Base-by-base conservation (phyloP, 2,888 invertebrate species). In the Ennomos fuscantarius region DNA sequence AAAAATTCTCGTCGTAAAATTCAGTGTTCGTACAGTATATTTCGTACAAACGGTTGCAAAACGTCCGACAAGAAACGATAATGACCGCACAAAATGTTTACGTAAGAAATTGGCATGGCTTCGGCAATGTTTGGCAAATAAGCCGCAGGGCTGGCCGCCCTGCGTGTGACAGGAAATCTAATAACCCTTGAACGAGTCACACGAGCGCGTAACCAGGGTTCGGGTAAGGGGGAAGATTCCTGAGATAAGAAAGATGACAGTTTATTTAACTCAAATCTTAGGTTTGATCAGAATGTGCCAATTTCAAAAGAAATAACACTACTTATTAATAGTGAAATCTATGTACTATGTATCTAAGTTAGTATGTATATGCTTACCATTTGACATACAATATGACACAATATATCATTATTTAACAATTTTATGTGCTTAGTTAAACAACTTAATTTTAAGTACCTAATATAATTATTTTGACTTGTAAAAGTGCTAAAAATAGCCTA, bases 151-250 rank as follows among this genome's bases (percentile, higher is more conserved):
- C 73, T 76, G 83, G 70, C 70, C 63, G 59, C 74, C 71, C 78
- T 85, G 87, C 78, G 79, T 86, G 86, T 88, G 88, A 88, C 88
- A 82, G 82, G 87, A 87, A 87, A 86, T 85, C 85, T 87, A 87
- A 88, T 86, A 87, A 83, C 86, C 83, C 83, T 76, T 76, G 78
- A 82, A 83, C 81, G 81, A 82, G 76, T 74, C 76, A 75, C 77
- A 79, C 82, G 49, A 45, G 24, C 53, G 47, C 10, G 13, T 11
- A 41, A 13, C 40, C 50, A 33, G 36, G 37, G 8, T 9, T 2
- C 8, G 12, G 31, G 45, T n/a, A 11, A 35, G 35, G 44, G 36
- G 34, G 46, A 5, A 11, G n/a, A 34, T 39, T 8, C 37, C 33
- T n/a, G n/a, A 48, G 44, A 50, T 50, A 50, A 51, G 45, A 32